Base-by-base conservation (phyloP, 1,140 invertebrate species). In the Ostrea edulis region DNA sequence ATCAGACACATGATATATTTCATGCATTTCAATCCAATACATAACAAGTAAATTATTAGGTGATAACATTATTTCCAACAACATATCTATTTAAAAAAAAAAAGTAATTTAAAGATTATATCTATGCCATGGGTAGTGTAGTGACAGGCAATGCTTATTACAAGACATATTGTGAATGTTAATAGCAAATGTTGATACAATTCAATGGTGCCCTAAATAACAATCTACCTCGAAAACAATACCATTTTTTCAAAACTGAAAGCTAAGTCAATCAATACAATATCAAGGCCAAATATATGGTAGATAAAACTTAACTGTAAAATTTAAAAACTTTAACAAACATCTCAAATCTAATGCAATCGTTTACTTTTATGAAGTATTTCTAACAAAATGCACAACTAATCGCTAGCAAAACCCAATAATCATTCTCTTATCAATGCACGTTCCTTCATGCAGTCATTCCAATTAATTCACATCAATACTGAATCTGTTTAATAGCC, bases 101-200 rank as follows among this genome's bases (percentile, higher is more conserved):
- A 11, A 44, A 2, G 1, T 44, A 44, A 44, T 44, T 44, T 5
- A 44, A 44, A 44, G 5, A 44, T 44, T 11, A 71, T 71, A 11
- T 29, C 11, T 71, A 29, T 35, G 9, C 2, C 22, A 71, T 29
- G 8, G n/a, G n/a, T 68, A 68, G n/a, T 22, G 65, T 68, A n/a
- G 22, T n/a, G 65, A 35, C 68, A 71, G 12, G 22, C 82, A 25
- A 85, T 85, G 35, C 20, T 25, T 22, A 35, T 12, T 58, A 58
- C 20, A 12, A 71, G 25, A 71, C 22, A 71, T 9, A 71, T 71
- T 71, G 68, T 71, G 68, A 71, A 71, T 71, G 68, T 71, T 71
- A 71, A 71, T 71, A 29, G 68, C 22, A 71, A 9, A 29, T 71
- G 7, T 35, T 71, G 25, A 71, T 71, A 35, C 22, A 25, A 62